These are phyloP conservation scores for Theretra japonica DNA, from an alignment of 2,888 invertebrate genomes.

Conservation along the genomic window DNA sequence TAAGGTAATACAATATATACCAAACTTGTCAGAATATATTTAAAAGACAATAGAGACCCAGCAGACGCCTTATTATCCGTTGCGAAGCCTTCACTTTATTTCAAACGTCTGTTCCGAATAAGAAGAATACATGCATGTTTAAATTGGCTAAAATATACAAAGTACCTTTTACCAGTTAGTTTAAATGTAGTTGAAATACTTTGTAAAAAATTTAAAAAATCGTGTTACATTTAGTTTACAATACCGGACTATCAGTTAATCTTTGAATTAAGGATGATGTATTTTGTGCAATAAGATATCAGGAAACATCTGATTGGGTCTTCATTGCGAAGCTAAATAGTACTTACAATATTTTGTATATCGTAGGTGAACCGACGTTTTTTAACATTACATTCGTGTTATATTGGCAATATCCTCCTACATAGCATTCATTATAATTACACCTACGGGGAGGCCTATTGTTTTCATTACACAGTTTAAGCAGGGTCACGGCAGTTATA, in stretches of 20 bases:
- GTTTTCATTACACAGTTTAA: not conserved
- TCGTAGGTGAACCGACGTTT: too few relatives aligned
- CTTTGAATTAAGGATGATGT: too few relatives aligned
- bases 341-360: too few relatives aligned
- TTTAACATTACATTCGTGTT: too few relatives aligned
- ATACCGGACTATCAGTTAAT: too few relatives aligned
- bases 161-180: not conserved
- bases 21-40: constrained; percentile 7
- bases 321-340: too few relatives aligned
- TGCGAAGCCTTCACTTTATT: not conserved
- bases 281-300: too few relatives aligned
- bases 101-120: not conserved
- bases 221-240: too few relatives aligned
- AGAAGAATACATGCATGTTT: not conserved
- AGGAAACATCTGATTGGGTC: too few relatives aligned
- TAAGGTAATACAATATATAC: constrained; percentile 12
- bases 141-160: too few relatives aligned
- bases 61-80: not conserved
- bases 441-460: not conserved
- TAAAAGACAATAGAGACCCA: constrained; percentile 12
- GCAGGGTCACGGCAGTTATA: not conserved
- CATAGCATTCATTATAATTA: not conserved
- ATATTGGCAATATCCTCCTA: too few relatives aligned
- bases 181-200: not conserved
- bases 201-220: not conserved